Evolutionary conservation across 37 sponge, comb jelly and placozoan species (phyloP).

Genomic region (Chondrilla cf. caribensis): DNA sequence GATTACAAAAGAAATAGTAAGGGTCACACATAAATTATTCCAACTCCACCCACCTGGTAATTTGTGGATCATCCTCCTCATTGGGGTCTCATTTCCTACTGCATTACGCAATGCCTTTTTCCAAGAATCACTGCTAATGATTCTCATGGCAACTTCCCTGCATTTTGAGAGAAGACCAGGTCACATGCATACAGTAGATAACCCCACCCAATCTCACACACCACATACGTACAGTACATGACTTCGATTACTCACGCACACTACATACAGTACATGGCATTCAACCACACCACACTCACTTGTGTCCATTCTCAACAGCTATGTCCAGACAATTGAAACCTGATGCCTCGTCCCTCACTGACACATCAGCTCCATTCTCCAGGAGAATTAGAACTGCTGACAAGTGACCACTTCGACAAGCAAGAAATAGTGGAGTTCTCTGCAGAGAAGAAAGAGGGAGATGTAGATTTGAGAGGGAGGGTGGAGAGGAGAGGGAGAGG

Average conservation of each 20-base stretch:
- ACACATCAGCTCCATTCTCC: slow-evolving; percentile 57
- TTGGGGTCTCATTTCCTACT: slow-evolving; percentile 50
- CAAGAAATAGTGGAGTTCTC: slow-evolving; percentile 85
- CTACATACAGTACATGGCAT: background rate
- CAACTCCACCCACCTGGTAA: slow-evolving; percentile 70
- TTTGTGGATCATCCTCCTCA: slow-evolving; percentile 72
- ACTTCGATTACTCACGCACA: background rate
- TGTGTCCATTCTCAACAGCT: slow-evolving; percentile 86
- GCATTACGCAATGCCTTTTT: slow-evolving; percentile 62
- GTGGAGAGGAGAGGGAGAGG: background rate
- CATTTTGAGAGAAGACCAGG: too few species aligned
- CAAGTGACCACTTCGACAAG: slow-evolving; percentile 64
- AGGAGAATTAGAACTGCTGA: slow-evolving; percentile 55
- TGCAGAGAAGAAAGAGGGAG: slow-evolving; percentile 17
- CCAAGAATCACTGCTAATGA: slow-evolving; percentile 59
- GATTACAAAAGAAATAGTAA: background rate
- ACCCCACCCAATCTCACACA: background rate
- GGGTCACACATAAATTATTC: too few species aligned
- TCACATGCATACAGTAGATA: too few species aligned
- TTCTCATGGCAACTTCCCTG: slow-evolving; percentile 76
- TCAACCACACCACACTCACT: slow-evolving; percentile 28
- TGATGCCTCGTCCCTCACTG: background rate
- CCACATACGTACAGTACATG: too few species aligned
- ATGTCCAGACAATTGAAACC: slow-evolving; percentile 76
- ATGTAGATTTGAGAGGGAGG: too few species aligned